phyloP scores from a whole-genome alignment of 2,888 invertebrate genomes.

The Minunthozetes semirufus region DNA sequence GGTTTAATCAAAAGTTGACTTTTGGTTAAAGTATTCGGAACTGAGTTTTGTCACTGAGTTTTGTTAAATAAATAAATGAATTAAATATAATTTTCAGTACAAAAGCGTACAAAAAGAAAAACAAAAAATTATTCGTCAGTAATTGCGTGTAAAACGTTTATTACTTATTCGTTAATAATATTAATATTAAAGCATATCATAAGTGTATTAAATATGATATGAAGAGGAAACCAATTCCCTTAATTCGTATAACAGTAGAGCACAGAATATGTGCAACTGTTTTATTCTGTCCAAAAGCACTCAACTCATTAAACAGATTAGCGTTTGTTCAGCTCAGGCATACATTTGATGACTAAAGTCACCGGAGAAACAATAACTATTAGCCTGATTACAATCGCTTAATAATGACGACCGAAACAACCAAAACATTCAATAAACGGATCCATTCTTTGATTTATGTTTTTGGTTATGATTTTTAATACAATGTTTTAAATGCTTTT shows the following conservation, averaged over 20 bases:
- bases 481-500: too few relatives aligned
- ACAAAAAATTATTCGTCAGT: slow-evolving; percentile 20
- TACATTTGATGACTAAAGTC: slow-evolving; percentile 28
- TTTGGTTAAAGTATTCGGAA: not conserved
- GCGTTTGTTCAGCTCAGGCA: not conserved
- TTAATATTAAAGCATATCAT: not conserved
- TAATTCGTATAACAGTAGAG: slow-evolving; percentile 17
- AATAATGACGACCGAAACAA: not conserved
- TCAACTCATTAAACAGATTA: slow-evolving; percentile 23
- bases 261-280: not conserved
- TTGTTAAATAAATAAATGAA: slow-evolving; percentile 14
- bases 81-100: slow-evolving; percentile 17
- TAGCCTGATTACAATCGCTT: slow-evolving; percentile 11
- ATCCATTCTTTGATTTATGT: not conserved
- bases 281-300: not conserved
- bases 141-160: slow-evolving; percentile 27
- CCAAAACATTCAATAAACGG: not conserved
- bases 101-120: slow-evolving; percentile 8
- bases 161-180: slow-evolving; percentile 15
- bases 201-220: slow-evolving; percentile 18
- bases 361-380: slow-evolving; percentile 26
- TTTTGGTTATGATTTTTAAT: too few relatives aligned
- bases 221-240: slow-evolving; percentile 25
- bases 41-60: slow-evolving; percentile 1
- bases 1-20: not conserved